Evolutionary conservation across 2,797 vertebrate species (phyloP).

Genomic region (Ceyx erithaca): DNA sequence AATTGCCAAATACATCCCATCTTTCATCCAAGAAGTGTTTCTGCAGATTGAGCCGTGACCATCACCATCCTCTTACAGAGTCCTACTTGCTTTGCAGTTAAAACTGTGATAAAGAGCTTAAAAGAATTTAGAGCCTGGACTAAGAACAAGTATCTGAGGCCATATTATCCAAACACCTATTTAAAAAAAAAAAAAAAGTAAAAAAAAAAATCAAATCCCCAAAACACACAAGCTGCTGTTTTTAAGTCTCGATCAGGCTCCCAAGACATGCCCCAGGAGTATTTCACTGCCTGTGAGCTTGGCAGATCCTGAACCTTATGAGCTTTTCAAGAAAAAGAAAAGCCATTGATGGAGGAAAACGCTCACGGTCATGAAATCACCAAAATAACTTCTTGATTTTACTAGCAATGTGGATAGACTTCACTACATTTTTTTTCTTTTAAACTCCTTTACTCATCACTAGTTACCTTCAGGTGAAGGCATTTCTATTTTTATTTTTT

Average conservation of each 20-base stretch:
- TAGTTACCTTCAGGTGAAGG: background rate
- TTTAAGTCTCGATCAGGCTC: background rate
- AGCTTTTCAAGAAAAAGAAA: background rate
- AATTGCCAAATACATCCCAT: background rate
- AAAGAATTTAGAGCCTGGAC: background rate
- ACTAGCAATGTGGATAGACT: background rate
- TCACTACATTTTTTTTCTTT: background rate
- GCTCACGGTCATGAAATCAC: background rate
- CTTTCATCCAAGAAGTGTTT: background rate
- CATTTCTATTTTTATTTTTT: background rate
- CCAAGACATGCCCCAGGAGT: accelerated
- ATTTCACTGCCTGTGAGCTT: background rate
- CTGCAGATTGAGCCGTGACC: background rate
- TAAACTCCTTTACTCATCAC: background rate
- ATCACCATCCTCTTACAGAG: background rate
- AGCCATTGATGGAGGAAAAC: background rate
- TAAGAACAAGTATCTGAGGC: background rate
- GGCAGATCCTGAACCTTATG: background rate
- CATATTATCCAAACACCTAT: background rate
- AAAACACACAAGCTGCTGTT: background rate
- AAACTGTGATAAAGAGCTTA: background rate
- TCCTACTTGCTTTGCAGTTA: background rate
- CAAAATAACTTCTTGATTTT: background rate
- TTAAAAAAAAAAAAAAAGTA: background rate
- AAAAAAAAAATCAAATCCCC: background rate